phyloP scores from a whole-genome alignment of 2,113 vertebrate genomes.

The Hyaena hyaena region DNA sequence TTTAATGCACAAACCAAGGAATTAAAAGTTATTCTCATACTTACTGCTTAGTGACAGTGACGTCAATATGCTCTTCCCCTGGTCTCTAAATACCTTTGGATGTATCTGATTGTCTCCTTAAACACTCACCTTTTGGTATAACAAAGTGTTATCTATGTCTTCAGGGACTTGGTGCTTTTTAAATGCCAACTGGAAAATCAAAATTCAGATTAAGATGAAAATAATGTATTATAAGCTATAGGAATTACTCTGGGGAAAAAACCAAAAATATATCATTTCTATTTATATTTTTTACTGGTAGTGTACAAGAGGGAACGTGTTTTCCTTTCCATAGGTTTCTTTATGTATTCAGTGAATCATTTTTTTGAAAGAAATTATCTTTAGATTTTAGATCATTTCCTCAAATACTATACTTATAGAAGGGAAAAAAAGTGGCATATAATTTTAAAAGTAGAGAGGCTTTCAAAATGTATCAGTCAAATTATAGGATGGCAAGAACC shows the following conservation, averaged over 20 bases:
- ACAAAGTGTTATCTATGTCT: background rate
- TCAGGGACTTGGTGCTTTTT: conserved; percentile 29
- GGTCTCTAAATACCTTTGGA: background rate
- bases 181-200: background rate
- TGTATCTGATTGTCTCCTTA: conserved; percentile 55
- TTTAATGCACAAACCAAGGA: background rate
- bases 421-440: background rate
- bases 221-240: background rate
- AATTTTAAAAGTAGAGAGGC: conserved; percentile 14
- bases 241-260: background rate
- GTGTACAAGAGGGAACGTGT: background rate
- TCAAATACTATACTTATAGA: background rate
- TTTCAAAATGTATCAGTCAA: background rate
- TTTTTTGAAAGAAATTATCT: conserved; percentile 38
- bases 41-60: background rate
- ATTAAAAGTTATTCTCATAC: background rate
- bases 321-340: background rate
- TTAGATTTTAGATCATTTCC: conserved; percentile 3
- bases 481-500: background rate
- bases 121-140: background rate
- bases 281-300: background rate
- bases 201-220: background rate
- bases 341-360: background rate
- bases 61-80: background rate
- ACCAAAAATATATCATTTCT: background rate